Evolutionary conservation across 2,113 vertebrate species (phyloP).

Genomic region (Austrofundulus limnaeus): DNA sequence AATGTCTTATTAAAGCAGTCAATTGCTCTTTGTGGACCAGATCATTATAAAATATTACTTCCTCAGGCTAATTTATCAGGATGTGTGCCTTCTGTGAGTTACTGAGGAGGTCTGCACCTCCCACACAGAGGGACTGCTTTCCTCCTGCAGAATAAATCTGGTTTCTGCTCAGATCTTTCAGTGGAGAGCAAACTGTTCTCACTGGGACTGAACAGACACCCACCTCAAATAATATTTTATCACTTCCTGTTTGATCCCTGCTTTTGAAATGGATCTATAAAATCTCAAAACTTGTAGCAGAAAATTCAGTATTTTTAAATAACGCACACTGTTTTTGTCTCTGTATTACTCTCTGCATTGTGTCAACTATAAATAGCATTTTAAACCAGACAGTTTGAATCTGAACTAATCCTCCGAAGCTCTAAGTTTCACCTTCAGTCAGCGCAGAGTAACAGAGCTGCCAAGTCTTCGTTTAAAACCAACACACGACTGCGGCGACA

Average conservation of each 20-base stretch:
- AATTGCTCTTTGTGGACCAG: background rate
- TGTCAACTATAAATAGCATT: background rate
- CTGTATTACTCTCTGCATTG: background rate
- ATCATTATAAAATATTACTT: conserved; percentile 18
- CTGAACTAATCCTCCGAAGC: background rate
- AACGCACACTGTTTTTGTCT: background rate
- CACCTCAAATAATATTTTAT: background rate
- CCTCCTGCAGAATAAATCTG: too few relatives aligned
- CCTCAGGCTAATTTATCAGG: background rate
- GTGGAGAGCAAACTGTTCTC: background rate
- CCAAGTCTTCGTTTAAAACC: background rate
- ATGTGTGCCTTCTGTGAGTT: too few relatives aligned
- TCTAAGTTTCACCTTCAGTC: background rate
- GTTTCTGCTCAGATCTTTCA: background rate
- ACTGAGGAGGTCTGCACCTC: too few relatives aligned
- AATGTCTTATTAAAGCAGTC: conserved; percentile 13
- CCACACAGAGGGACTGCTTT: too few relatives aligned
- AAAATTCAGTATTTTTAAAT: too few relatives aligned
- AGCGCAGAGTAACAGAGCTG: background rate
- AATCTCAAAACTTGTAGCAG: too few relatives aligned
- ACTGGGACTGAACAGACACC: background rate
- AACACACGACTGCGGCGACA: background rate
- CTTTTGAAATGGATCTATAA: too few relatives aligned
- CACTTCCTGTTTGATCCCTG: background rate
- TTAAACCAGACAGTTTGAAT: background rate